Conservation (phyloP, 2,797 vertebrate species). For the Spondyliosoma cantharus region DNA sequence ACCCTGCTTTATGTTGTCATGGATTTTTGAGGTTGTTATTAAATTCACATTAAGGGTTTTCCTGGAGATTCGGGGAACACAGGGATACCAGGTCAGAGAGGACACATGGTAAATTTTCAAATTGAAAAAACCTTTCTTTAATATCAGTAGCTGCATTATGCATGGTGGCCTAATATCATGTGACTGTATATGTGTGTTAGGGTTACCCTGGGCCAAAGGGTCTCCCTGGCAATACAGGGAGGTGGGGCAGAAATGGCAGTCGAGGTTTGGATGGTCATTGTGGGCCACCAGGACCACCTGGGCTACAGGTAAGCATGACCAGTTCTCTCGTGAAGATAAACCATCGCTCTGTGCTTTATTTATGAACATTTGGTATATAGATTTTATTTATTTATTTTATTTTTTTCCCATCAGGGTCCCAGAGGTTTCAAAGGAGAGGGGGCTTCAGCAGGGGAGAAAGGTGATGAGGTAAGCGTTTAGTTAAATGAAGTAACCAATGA, state of each 20-base stretch:
- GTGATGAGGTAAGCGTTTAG: slow-evolving; percentile 83
- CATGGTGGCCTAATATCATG: not conserved
- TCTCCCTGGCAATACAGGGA: slow-evolving; percentile 77
- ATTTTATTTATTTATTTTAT: too few species aligned
- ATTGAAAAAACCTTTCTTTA: not conserved
- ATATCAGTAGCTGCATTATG: not conserved
- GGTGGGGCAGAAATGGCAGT: slow-evolving; percentile 77
- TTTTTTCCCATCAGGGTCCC: slow-evolving; percentile 78
- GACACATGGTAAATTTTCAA: slow-evolving; percentile 79
- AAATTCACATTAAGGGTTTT: slow-evolving; percentile 76
- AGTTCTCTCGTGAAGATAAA: not conserved
- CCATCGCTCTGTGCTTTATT: not conserved
- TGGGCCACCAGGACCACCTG: slow-evolving; percentile 81
- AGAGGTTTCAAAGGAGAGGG: slow-evolving; percentile 86
- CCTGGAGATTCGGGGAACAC: slow-evolving; percentile 80
- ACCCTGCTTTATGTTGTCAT: not conserved
- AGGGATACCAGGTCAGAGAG: slow-evolving; percentile 79
- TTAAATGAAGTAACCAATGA: not conserved
- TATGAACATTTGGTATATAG: not conserved
- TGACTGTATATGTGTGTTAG: slow-evolving; percentile 62
- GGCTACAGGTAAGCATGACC: slow-evolving; percentile 78
- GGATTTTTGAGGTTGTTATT: not conserved
- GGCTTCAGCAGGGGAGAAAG: slow-evolving; percentile 82
- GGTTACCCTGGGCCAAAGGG: slow-evolving; percentile 83
- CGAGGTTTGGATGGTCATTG: slow-evolving; percentile 79